These are phyloP conservation scores for Gouania willdenowi DNA, from an alignment of 2,797 vertebrate genomes.

Conservation along the genomic window DNA sequence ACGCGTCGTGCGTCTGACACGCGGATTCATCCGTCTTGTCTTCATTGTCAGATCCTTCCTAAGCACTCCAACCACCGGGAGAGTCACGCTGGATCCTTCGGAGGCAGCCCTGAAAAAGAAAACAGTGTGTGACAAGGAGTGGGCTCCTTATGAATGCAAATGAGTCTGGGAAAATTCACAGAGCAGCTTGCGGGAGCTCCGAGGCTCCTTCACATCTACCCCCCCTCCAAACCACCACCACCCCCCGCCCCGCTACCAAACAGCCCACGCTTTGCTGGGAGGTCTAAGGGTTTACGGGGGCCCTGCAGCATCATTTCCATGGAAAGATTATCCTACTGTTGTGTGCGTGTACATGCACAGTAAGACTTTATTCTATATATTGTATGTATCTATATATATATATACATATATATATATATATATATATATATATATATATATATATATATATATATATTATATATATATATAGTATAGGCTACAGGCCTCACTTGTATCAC, in stretches of 20 bases:
- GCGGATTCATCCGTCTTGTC: constrained; percentile 96
- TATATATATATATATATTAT: too few species aligned
- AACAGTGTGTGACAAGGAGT: constrained; percentile 95
- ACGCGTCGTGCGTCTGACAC: constrained; percentile 90
- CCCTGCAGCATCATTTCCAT: constrained; percentile 67
- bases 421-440: too few species aligned
- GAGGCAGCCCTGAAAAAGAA: constrained; percentile 83
- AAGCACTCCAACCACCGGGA: constrained; percentile 90
- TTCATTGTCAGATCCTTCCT: constrained; percentile 94
- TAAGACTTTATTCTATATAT: too few species aligned
- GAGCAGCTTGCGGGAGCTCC: constrained; percentile 74
- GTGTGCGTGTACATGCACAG: too few species aligned
- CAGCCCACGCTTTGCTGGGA: constrained; percentile 68
- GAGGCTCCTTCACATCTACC: constrained; percentile 63
- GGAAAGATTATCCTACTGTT: too few species aligned
- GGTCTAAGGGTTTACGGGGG: constrained; percentile 67
- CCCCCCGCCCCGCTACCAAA: constrained; percentile 61
- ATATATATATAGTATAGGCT: too few species aligned
- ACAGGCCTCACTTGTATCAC: constrained; percentile 68
- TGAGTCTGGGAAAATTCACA: constrained; percentile 87
- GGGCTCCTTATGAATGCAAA: constrained; percentile 97
- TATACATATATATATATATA: too few species aligned
- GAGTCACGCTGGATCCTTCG: constrained; percentile 87
- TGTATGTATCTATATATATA: too few species aligned
- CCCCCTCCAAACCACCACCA: too few species aligned